Evolutionary conservation across 2,113 vertebrate species (phyloP).

Genomic region (Centropristis striata): DNA sequence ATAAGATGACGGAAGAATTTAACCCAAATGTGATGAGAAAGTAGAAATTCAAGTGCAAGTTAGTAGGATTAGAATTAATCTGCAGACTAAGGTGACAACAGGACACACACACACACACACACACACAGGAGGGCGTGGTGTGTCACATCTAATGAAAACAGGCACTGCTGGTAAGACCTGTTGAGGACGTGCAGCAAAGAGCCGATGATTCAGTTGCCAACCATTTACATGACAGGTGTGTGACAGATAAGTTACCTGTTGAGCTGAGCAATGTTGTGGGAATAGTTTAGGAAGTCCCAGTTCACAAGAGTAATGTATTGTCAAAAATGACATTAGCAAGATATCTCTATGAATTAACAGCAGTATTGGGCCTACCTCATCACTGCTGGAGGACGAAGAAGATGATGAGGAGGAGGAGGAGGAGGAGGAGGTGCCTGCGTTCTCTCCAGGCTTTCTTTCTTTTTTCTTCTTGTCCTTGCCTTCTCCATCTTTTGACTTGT

Average conservation of each 20-base stretch:
- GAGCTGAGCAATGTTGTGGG: background rate
- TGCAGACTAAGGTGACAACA: background rate
- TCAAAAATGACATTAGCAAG: background rate
- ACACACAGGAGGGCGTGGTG: background rate
- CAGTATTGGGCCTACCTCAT: slow-evolving; percentile 40
- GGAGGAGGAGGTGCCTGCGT: slow-evolving; percentile 30
- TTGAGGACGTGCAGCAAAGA: background rate
- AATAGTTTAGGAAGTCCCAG: background rate
- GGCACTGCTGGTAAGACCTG: slow-evolving; percentile 18
- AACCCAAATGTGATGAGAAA: background rate
- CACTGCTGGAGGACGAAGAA: slow-evolving; percentile 53
- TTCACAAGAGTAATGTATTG: background rate
- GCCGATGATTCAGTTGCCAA: too few species aligned
- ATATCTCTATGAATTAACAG: background rate
- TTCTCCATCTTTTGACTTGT: background rate
- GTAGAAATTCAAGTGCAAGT: background rate
- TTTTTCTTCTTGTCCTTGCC: background rate
- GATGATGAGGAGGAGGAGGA: slow-evolving; percentile 30
- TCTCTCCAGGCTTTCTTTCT: background rate
- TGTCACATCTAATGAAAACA: background rate
- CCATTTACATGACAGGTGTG: background rate
- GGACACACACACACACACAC: too few species aligned
- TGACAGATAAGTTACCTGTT: slow-evolving; percentile 4
- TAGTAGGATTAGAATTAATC: background rate
- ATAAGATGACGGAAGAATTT: too few species aligned